These are phyloP conservation scores for Pelusios castaneus DNA, from an alignment of 2,113 vertebrate species.

Conservation along the genomic window DNA sequence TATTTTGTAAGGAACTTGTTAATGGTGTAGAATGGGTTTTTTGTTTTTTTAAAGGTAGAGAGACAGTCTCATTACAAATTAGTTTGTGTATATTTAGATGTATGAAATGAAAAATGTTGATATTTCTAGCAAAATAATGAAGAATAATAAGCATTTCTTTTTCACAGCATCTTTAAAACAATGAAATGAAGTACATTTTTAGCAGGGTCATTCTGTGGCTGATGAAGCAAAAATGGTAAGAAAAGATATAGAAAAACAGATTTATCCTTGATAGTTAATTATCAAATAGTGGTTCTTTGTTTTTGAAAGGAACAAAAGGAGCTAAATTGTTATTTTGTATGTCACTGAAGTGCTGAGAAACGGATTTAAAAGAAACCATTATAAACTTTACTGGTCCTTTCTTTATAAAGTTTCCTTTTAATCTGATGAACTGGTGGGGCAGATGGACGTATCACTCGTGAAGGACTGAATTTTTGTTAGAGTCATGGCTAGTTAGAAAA, in stretches of 20 bases:
- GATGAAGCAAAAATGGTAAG: not conserved
- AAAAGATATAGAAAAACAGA: constrained; percentile 18
- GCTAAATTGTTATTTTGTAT: constrained; percentile 24
- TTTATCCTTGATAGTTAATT: constrained; percentile 38
- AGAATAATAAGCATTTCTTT: not conserved
- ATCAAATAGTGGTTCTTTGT: constrained; percentile 59
- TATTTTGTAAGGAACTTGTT: not conserved
- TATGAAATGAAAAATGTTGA: not conserved
- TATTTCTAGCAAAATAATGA: not conserved
- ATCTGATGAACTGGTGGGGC: constrained; percentile 17
- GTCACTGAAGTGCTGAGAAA: constrained; percentile 44
- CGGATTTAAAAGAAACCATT: constrained; percentile 35
- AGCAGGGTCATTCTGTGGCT: not conserved
- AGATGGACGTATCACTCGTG: not conserved
- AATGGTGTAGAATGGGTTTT: not conserved
- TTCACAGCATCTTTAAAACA: not conserved
- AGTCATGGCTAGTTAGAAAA: not conserved
- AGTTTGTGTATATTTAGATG: not conserved
- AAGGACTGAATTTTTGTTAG: not conserved
- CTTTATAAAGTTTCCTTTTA: constrained; percentile 11
- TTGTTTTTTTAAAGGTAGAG: not conserved
- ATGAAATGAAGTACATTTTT: not conserved
- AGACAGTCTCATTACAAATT: not conserved
- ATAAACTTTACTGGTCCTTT: not conserved
- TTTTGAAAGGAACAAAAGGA: constrained; percentile 44